Conservation (phyloP, 2,797 vertebrate genomes). For the Kryptolebias ocellatus region DNA sequence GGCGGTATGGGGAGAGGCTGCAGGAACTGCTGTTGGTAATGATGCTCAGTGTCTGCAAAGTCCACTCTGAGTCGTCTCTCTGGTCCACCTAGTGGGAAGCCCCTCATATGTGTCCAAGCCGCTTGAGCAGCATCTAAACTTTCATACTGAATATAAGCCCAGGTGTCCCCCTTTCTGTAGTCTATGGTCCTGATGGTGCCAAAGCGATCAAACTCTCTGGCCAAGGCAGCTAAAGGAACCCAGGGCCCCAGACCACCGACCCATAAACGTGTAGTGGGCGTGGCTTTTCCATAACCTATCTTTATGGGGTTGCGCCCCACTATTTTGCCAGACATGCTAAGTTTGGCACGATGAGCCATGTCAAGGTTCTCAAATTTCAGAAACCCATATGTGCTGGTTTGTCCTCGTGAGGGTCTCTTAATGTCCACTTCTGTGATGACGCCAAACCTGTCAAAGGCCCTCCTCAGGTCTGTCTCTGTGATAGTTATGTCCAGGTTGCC, state of each 20-base stretch:
- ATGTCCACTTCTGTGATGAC: conserved; percentile 98
- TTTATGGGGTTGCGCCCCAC: conserved; percentile 95
- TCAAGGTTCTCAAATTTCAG: conserved; percentile 98
- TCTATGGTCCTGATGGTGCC: conserved; percentile 98
- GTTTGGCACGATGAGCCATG: conserved; percentile 97
- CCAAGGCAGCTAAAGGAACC: conserved; percentile 93
- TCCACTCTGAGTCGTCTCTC: conserved; percentile 94
- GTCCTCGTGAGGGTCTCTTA: conserved; percentile 90
- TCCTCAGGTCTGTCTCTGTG: conserved; percentile 90
- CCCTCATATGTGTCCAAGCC: conserved; percentile 96
- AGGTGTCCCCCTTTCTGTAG: conserved; percentile 96
- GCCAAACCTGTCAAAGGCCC: conserved; percentile 95
- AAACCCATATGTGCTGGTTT: conserved; percentile 96
- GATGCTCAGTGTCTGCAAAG: conserved; percentile 96
- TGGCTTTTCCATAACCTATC: conserved; percentile 98
- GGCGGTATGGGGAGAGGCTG: conserved; percentile 93
- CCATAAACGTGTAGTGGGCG: conserved; percentile 95
- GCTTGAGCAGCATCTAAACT: conserved; percentile 97
- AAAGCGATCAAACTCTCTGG: conserved; percentile 97
- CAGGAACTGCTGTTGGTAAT: conserved; percentile 95
- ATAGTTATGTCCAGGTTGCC: conserved; percentile 96
- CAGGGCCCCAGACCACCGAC: conserved; percentile 96
- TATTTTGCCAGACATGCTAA: conserved; percentile 97
- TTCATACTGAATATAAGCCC: conserved; percentile 99
- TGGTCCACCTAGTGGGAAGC: conserved; percentile 94